Evolutionary conservation across 2,113 vertebrate species (phyloP).

Genomic region (Hippolais icterina): DNA sequence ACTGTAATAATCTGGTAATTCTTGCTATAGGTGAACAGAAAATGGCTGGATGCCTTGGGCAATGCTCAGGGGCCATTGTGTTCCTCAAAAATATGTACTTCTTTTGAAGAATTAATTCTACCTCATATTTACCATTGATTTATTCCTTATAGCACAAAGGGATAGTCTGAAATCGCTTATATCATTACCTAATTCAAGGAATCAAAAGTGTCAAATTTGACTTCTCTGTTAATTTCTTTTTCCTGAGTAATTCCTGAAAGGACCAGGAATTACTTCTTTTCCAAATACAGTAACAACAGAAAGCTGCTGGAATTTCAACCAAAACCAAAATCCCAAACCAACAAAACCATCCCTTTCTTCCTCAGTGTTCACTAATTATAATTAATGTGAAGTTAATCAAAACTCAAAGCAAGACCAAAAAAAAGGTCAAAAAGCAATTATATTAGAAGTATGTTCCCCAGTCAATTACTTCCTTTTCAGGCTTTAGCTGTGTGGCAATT

Average conservation of each 20-base stretch:
- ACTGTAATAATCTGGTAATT: background rate
- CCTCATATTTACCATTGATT: background rate
- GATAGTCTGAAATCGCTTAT: background rate
- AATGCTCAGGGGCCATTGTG: background rate
- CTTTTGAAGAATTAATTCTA: background rate
- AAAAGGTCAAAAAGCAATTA: background rate
- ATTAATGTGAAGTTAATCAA: conserved; percentile 5
- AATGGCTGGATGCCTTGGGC: background rate
- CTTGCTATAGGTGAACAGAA: background rate
- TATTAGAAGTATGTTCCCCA: background rate
- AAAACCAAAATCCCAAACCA: background rate
- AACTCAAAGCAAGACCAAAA: background rate
- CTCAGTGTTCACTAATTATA: background rate
- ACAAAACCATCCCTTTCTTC: background rate
- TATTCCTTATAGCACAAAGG: background rate
- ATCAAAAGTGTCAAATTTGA: background rate
- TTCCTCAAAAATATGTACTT: background rate
- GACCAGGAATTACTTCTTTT: background rate
- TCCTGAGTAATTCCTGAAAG: background rate
- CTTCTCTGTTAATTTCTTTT: background rate
- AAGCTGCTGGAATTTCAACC: background rate
- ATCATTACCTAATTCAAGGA: background rate
- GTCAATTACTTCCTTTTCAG: background rate
- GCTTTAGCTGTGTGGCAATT: background rate
- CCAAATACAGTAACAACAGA: background rate